These are phyloP conservation scores for Digitonthophagus gazella DNA, from an alignment of 2,888 invertebrate species.

Conservation along the genomic window DNA sequence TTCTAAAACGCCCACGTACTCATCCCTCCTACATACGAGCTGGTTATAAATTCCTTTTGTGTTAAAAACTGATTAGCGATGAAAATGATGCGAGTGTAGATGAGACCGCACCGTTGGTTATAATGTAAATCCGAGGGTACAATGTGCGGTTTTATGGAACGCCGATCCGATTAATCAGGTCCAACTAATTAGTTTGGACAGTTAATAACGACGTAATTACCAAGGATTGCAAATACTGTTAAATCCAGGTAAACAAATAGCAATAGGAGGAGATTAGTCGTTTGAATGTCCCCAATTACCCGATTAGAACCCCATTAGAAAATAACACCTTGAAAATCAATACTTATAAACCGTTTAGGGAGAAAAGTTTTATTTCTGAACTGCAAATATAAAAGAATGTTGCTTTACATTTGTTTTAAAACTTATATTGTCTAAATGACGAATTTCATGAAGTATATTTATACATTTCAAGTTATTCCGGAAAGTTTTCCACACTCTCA, in stretches of 20 bases:
- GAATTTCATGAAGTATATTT: too few relatives aligned
- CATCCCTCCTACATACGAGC: too few relatives aligned
- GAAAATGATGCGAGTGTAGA: background rate
- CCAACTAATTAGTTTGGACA: background rate
- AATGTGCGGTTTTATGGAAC: background rate
- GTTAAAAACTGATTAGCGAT: background rate
- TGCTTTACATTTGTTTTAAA: too few relatives aligned
- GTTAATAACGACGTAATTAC: background rate
- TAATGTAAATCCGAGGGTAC: background rate
- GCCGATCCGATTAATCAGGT: background rate
- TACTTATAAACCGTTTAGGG: too few relatives aligned
- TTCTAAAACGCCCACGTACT: too few relatives aligned
- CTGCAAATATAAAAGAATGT: too few relatives aligned
- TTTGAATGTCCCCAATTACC: background rate
- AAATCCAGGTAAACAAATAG: background rate
- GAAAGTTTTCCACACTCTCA: too few relatives aligned
- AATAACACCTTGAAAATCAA: too few relatives aligned
- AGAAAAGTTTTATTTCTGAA: too few relatives aligned
- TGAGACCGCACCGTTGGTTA: background rate
- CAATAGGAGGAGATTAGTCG: background rate
- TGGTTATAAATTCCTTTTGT: background rate
- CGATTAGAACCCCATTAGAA: too few relatives aligned
- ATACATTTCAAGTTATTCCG: too few relatives aligned
- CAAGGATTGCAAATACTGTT: background rate
- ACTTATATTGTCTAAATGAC: too few relatives aligned